These are phyloP conservation scores for Pedetes capensis DNA, from an alignment of 2,113 vertebrate genomes.

Conservation along the genomic window DNA sequence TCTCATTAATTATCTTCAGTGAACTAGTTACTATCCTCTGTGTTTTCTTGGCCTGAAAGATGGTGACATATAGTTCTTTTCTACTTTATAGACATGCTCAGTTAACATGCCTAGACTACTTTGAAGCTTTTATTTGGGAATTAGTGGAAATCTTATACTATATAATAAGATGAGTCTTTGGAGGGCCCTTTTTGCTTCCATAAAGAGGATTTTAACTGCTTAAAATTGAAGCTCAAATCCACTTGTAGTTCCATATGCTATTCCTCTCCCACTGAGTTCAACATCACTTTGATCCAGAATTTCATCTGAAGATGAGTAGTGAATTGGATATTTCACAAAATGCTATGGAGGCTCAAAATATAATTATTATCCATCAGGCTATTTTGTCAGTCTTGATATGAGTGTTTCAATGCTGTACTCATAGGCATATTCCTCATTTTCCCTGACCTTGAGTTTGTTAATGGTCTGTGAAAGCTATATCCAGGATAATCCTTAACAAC, in stretches of 20 bases:
- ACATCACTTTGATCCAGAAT: neutral
- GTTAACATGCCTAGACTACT: neutral
- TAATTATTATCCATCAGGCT: neutral
- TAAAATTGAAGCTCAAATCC: neutral
- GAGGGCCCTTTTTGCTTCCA: neutral
- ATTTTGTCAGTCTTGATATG: neutral
- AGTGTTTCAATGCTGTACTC: neutral
- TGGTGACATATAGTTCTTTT: neutral
- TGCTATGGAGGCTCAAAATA: neutral
- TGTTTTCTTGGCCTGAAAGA: conserved; percentile 27
- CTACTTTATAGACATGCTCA: neutral
- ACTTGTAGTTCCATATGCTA: neutral
- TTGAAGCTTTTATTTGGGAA: neutral
- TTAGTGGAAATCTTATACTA: conserved; percentile 2
- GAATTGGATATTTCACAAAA: neutral
- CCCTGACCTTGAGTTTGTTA: neutral
- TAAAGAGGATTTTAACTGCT: neutral
- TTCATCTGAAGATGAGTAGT: neutral
- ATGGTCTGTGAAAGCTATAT: neutral
- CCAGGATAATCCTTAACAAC: neutral
- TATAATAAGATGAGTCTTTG: neutral
- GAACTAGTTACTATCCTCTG: neutral
- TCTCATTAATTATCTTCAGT: neutral
- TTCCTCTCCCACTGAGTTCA: neutral
- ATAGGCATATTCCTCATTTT: neutral